Percentiles rank a stretch among this genome's conserved stretches.
phyloP scores from a whole-genome alignment of 2,113 vertebrate species.

The Antechinus stuartii region DNA sequence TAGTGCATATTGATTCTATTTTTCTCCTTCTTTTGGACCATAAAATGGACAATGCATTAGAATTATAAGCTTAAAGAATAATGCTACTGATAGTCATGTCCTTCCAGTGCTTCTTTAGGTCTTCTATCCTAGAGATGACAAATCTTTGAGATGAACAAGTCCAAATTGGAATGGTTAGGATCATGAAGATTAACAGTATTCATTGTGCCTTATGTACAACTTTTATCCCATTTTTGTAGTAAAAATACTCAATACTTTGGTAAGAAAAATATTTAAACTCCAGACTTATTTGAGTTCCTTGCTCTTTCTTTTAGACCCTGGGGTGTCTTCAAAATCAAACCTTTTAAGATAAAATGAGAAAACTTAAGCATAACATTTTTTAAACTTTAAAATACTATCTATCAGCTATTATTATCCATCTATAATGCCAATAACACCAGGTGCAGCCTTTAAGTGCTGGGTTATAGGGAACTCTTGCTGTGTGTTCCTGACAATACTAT shows the following conservation, averaged over 20 bases:
- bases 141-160: neutral
- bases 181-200: neutral
- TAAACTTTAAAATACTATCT: neutral
- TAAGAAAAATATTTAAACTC: neutral
- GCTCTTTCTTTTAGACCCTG: neutral
- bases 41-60: neutral
- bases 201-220: neutral
- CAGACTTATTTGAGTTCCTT: neutral
- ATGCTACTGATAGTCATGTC: neutral
- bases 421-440: neutral
- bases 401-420: neutral
- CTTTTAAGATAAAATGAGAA: neutral
- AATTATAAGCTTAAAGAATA: neutral
- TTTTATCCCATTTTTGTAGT: neutral
- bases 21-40: neutral
- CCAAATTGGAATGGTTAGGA: neutral
- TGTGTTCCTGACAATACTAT: neutral
- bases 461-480: neutral
- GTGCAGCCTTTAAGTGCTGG: neutral
- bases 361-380: neutral
- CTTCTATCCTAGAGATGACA: neutral
- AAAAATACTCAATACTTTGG: neutral
- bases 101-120: neutral
- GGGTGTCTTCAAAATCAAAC: neutral
- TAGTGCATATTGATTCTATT: neutral